Percentiles rank a stretch among this genome's conserved stretches.
phyloP scores from a whole-genome alignment of 2,113 vertebrate species.

The Malurus alboscapulatus region DNA sequence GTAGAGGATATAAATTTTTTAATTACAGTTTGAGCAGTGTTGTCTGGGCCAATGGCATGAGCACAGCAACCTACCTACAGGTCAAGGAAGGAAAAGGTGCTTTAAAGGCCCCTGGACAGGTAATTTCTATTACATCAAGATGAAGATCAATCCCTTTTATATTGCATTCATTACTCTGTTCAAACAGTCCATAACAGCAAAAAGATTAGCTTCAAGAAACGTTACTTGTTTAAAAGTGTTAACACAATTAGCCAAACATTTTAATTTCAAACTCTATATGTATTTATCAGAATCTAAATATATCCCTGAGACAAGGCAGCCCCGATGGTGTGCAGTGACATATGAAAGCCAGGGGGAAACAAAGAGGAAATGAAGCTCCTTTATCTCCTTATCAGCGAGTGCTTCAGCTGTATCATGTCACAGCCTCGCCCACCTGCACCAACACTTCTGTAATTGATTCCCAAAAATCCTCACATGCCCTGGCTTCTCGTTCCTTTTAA shows the following conservation, averaged over 20 bases:
- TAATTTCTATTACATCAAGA: background rate
- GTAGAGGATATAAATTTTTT: background rate
- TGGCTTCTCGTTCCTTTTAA: constrained; percentile 20
- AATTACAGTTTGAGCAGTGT: background rate
- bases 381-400: background rate
- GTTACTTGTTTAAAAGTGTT: background rate
- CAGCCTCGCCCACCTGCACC: background rate
- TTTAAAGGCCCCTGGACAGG: background rate
- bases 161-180: background rate
- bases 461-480: background rate
- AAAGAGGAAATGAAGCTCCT: background rate
- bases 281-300: background rate
- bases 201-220: background rate
- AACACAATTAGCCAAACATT: background rate
- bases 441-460: background rate
- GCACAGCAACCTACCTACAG: background rate
- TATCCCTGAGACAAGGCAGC: background rate
- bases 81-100: background rate
- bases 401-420: background rate
- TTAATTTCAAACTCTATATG: background rate
- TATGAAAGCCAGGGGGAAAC: background rate
- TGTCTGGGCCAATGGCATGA: background rate
- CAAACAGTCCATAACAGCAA: background rate
- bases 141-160: background rate
- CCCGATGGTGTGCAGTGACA: background rate